phyloP scores from a whole-genome alignment of 2,113 vertebrate genomes.

The Zingel zingel region DNA sequence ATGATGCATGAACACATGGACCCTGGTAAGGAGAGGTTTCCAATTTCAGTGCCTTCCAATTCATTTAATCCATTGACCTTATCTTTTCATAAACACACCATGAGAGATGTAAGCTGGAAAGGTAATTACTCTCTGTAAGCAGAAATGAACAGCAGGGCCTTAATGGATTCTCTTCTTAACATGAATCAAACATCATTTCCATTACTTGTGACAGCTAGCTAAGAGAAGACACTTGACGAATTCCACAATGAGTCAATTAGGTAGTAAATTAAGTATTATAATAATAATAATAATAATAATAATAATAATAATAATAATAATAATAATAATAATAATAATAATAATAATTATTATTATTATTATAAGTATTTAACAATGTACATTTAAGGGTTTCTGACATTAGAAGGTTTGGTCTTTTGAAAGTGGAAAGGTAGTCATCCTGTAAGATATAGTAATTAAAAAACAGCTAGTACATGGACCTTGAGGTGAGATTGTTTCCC shows the following conservation, averaged over 20 bases:
- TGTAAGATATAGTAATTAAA: neutral
- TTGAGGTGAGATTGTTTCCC: neutral
- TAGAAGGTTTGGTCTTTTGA: neutral
- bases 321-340: no score
- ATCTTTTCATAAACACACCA: conserved; percentile 64
- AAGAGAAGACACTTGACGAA: conserved; percentile 35
- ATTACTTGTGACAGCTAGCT: conserved; percentile 41
- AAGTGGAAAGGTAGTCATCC: neutral
- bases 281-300: no score
- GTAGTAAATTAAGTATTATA: no score
- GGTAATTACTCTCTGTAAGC: conserved; percentile 64
- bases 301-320: no score
- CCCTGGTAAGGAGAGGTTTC: conserved; percentile 32
- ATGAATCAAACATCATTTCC: conserved; percentile 59
- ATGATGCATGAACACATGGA: conserved; percentile 27
- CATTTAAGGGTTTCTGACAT: neutral
- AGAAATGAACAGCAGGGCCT: conserved; percentile 54
- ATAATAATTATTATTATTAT: no score
- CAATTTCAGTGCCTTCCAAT: conserved; percentile 55
- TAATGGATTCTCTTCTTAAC: conserved; percentile 62
- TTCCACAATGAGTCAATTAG: conserved; percentile 25
- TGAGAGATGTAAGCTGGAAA: conserved; percentile 38
- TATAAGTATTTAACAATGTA: neutral
- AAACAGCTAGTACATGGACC: neutral
- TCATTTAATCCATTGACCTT: conserved; percentile 64